A percentile compares a stretch with the other conserved stretches of the same genome.
Evolutionary conservation across 2,888 invertebrate species (phyloP).

Genomic region (Glaucopsyche alexis): DNA sequence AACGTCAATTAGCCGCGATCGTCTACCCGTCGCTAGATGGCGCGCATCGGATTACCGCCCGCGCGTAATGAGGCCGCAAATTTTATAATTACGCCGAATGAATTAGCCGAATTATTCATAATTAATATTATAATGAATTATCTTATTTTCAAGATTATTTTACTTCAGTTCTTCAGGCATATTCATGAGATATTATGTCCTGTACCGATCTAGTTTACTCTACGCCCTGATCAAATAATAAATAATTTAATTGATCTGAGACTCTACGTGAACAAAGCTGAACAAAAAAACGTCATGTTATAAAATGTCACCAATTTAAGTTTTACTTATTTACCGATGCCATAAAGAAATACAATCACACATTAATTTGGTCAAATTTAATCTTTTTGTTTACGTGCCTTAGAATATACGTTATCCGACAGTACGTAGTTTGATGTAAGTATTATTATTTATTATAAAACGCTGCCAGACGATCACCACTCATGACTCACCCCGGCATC

Average conservation of each 20-base stretch:
- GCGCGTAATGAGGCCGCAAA: neutral
- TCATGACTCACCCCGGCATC: conserved; percentile 27
- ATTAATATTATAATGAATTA: no score
- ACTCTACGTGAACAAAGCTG: no score
- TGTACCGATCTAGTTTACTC: no score
- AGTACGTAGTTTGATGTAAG: neutral
- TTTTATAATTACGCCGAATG: neutral
- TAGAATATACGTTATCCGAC: neutral
- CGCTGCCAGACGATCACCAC: conserved; percentile 3
- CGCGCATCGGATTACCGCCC: conserved; percentile 56
- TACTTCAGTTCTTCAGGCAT: neutral
- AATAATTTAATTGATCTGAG: no score
- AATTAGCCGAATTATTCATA: neutral
- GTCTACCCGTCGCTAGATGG: conserved; percentile 65
- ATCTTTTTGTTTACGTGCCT: neutral
- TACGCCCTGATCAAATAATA: no score
- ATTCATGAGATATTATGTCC: no score
- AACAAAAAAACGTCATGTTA: no score
- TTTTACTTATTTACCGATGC: no score
- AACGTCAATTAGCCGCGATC: conserved; percentile 67
- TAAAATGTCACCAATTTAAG: no score
- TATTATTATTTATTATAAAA: neutral
- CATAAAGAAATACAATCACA: no score
- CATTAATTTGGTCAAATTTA: no score
- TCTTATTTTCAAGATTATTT: no score